Percentiles rank a stretch among this genome's conserved stretches.
Conservation (phyloP, 64 coral and sea anemone genomes). For the Dendrophyllia cribrosa region DNA sequence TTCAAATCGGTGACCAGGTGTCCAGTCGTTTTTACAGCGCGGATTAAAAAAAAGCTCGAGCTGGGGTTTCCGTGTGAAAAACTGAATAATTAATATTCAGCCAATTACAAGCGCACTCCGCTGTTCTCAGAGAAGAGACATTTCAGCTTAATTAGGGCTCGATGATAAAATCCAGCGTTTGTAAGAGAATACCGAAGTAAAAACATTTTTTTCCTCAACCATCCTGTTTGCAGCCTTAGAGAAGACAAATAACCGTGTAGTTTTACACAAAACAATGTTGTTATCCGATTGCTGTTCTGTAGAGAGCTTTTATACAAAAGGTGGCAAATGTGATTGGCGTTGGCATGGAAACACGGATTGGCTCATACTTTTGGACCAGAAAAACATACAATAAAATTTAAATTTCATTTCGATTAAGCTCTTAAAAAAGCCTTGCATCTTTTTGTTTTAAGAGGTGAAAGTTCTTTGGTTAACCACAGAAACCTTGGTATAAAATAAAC, state of each 20-base stretch:
- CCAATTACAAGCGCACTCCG: background rate
- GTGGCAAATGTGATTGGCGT: background rate
- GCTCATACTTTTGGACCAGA: background rate
- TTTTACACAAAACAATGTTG: background rate
- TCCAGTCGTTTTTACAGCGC: slow-evolving; percentile 8
- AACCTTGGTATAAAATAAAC: background rate
- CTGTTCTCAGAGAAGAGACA: background rate
- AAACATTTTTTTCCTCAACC: background rate
- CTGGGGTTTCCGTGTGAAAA: slow-evolving; percentile 14
- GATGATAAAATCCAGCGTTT: background rate
- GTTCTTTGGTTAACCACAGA: background rate
- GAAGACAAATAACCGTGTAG: background rate
- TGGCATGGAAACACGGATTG: background rate
- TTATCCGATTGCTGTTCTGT: background rate
- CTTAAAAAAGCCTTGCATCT: background rate
- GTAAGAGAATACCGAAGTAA: background rate
- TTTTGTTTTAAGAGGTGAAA: background rate
- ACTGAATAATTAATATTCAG: slow-evolving; percentile 34
- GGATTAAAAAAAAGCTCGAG: slow-evolving; percentile 10
- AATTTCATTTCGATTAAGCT: slow-evolving; percentile 11
- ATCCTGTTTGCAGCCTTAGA: no score
- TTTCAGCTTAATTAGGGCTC: background rate
- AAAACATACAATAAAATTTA: background rate
- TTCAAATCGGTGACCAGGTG: slow-evolving; percentile 26
- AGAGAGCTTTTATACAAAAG: background rate